phyloP scores from a whole-genome alignment of 64 coral and sea anemone species.

The Dendrophyllia cribrosa region DNA sequence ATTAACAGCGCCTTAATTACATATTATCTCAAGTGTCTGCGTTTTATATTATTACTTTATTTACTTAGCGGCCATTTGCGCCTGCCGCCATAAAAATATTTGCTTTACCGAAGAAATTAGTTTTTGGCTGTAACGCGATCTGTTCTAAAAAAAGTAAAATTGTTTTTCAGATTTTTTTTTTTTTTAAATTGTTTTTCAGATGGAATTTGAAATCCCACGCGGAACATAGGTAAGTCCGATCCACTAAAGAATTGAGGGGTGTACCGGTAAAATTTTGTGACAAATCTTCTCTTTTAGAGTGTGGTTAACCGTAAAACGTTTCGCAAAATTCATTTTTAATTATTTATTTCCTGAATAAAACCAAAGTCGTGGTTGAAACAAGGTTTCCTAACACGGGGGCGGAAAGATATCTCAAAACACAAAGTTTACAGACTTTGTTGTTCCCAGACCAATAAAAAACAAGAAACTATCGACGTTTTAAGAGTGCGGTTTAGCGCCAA shows the following conservation, averaged over 20 bases:
- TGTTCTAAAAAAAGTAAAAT: neutral
- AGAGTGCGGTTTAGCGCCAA: neutral
- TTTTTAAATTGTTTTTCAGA: conserved; percentile 2
- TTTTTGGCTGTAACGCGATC: neutral
- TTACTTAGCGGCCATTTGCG: conserved; percentile 36
- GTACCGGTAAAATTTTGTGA: neutral
- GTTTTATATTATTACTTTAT: conserved; percentile 18
- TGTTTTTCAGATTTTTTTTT: conserved; percentile 15
- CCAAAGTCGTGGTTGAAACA: neutral
- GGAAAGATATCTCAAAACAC: neutral
- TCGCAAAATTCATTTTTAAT: neutral
- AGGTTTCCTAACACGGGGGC: neutral
- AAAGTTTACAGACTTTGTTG: too few relatives aligned
- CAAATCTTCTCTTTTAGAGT: neutral
- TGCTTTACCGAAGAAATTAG: conserved; percentile 28
- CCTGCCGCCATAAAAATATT: conserved; percentile 11
- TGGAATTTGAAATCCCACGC: neutral
- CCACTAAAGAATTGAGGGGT: neutral
- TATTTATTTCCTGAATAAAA: neutral
- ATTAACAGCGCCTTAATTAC: neutral
- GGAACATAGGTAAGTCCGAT: neutral
- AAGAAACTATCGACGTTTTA: neutral
- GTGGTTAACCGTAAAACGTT: neutral
- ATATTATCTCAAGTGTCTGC: conserved; percentile 56
- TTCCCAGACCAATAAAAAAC: neutral